Conservation (phyloP, 1,140 invertebrate species). For the Papilio glaucus region DNA sequence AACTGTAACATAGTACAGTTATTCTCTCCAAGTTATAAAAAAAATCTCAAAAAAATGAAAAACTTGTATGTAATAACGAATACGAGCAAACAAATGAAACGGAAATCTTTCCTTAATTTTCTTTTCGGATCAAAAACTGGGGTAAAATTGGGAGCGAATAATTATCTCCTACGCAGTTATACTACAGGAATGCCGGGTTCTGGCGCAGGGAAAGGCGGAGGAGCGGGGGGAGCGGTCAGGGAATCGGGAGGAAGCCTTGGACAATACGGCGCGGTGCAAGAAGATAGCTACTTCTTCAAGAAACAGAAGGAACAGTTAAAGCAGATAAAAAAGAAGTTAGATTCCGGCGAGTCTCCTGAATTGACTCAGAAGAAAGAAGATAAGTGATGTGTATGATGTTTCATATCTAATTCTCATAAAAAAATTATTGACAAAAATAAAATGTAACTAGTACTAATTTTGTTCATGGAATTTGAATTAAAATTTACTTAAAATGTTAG, state of each 20-base stretch:
- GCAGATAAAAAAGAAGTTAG: constrained; percentile 60
- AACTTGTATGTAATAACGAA: background rate
- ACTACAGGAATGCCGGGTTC: constrained; percentile 52
- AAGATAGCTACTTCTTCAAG: constrained; percentile 68
- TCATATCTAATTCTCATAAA: background rate
- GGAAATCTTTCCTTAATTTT: constrained; percentile 8
- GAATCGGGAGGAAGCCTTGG: constrained; percentile 66
- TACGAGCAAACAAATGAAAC: background rate
- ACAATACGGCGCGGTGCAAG: constrained; percentile 60
- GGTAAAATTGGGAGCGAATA: constrained; percentile 5
- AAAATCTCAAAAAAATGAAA: background rate
- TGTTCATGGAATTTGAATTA: too few relatives aligned
- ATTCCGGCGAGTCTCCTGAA: constrained; percentile 43
- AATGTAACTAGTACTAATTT: too few relatives aligned
- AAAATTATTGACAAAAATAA: constrained; percentile 7
- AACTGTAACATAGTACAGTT: background rate
- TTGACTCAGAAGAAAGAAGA: constrained; percentile 50
- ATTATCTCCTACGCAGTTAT: constrained; percentile 11
- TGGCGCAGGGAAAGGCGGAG: constrained; percentile 62
- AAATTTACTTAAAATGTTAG: background rate
- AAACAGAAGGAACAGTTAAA: constrained; percentile 63
- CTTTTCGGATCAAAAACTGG: constrained; percentile 13
- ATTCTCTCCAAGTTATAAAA: background rate
- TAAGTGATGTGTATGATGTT: constrained; percentile 36
- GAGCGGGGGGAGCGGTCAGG: constrained; percentile 56